Evolutionary conservation across 1,140 invertebrate genomes (phyloP), one percentile per base, ranked within the genome.

Genomic region (Pectinophora gossypiella): DNA sequence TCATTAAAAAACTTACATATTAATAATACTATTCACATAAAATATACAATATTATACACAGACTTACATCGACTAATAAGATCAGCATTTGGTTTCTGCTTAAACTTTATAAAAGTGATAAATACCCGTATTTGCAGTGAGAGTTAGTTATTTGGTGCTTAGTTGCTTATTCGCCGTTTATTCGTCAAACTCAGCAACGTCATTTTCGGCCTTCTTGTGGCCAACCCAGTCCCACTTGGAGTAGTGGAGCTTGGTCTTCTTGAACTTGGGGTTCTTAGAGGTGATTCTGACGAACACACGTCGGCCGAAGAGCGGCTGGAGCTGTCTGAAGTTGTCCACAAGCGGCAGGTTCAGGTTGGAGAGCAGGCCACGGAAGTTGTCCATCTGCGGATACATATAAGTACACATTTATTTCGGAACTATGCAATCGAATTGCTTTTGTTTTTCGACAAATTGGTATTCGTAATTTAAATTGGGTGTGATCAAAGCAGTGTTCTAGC

Each of bases 241-340:
- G 70, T 90, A 91, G 67, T 90, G 89, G 22, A 89, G 74, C 54
- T 90, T 89, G 55, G 89, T 89, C 50, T 90, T 85, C 58, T 88
- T 84, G 54, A 88, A 87, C 54, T 90, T 88, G 48, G 88, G 85
- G 32, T 89, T 89, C 64, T 90, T 90, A 13, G 88, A 89, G 2
- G 89, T 90, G 51, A 90, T 89, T 7, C 90, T 79, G 16, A 91
- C 88, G 59, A 92, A 93, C 23, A 93, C 82, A 45, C 91, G 88
- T 27, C 92, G 86, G n/a, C 90, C 90, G 57, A 91, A 90, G n/a
- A 92, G 72, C 1, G 91, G 87, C 72, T 93, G 92, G 4, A 92
- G 61, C 21, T 88, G 87, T 57, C 90, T 87, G 77, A 88, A 91
- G 73, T 91, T 91, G 72, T 91, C 90, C 5, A 90, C 90, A 4